Base-by-base conservation (phyloP, 1,140 invertebrate genomes). In the Drosophila murphyi region DNA sequence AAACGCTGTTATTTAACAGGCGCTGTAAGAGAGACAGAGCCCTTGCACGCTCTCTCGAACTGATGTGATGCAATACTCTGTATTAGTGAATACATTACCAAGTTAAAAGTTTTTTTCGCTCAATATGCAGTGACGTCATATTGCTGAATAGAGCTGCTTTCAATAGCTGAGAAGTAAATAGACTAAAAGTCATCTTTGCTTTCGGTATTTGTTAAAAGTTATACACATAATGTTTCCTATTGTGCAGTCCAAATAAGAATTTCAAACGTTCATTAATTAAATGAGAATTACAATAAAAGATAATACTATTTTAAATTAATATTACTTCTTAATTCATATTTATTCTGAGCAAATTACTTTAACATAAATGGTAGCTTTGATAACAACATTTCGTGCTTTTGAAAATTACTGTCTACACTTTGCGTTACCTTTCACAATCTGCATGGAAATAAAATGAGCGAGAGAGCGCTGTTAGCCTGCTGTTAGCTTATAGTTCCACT, bases 11-110 rank as follows among this genome's bases (percentile, higher is more conserved):
- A 43, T 43, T 43, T 8, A 43, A 43, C 39, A 43, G 55, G n/a
- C 55, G 20, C 20, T 20, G 20, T 20, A 20, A 57, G 28, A n/a
- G 20, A 10, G 39, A 28, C 12, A 60, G 31, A n/a, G 6, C 12
- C 5, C 43, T 3, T 60, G 57, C 48, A 28, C 31, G 31, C 57
- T 48, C 43, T 60, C 12, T 48, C 10, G 10, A n/a, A 43, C 10
- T 10, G 8, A 8, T 8, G 37, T 39, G 8, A 41, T 3, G 39
- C 39, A 43, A 43, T 43, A 20, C 20, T 20, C 20, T 20, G 20
- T 20, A 20, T 20, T 20, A 0, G 0, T 20, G 20, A 20, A 20
- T 20, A 43, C 39, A 43, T 3, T n/a, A 43, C 10, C 10, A 43
- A n/a, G 39, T 43, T n/a, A n/a, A 8, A 43, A n/a, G 39, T 4